A percentile compares a stretch with the other conserved stretches of the same genome.
phyloP scores from a whole-genome alignment of 1,140 invertebrate genomes.

The Ptiloglossa arizonensis region DNA sequence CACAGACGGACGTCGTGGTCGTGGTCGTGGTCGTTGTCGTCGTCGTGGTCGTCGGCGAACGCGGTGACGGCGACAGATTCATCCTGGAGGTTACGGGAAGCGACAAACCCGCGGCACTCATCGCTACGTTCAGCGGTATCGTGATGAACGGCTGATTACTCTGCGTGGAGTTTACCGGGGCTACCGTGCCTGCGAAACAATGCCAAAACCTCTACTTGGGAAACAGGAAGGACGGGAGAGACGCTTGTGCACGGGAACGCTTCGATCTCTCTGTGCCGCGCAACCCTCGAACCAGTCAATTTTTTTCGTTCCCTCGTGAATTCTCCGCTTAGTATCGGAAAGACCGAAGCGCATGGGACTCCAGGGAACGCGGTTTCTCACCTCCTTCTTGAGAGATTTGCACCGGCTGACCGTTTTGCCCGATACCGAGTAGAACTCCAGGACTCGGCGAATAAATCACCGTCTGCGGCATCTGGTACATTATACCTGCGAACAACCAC shows the following conservation, averaged over 20 bases:
- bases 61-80: conserved; percentile 64
- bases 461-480: conserved; percentile 80
- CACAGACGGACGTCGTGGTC: conserved; percentile 57
- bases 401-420: conserved; percentile 79
- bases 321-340: not conserved
- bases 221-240: conserved; percentile 26
- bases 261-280: too few species aligned
- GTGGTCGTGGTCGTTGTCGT: conserved; percentile 48
- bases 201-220: conserved; percentile 37
- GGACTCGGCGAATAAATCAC: conserved; percentile 79
- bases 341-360: not conserved
- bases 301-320: not conserved
- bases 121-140: conserved; percentile 78
- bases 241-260: too few species aligned
- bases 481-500: conserved; percentile 75
- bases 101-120: conserved; percentile 76
- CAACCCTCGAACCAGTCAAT: not conserved
- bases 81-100: conserved; percentile 75
- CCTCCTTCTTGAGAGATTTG: conserved; percentile 79
- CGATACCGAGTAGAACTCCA: conserved; percentile 78
- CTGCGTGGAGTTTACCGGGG: conserved; percentile 73
- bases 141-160: conserved; percentile 78
- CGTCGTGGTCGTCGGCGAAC: conserved; percentile 67
- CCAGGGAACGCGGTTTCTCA: conserved; percentile 51
- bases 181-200: conserved; percentile 66